Evolutionary conservation across 2,797 vertebrate species (phyloP).

Genomic region (Anomalospiza imberbis): DNA sequence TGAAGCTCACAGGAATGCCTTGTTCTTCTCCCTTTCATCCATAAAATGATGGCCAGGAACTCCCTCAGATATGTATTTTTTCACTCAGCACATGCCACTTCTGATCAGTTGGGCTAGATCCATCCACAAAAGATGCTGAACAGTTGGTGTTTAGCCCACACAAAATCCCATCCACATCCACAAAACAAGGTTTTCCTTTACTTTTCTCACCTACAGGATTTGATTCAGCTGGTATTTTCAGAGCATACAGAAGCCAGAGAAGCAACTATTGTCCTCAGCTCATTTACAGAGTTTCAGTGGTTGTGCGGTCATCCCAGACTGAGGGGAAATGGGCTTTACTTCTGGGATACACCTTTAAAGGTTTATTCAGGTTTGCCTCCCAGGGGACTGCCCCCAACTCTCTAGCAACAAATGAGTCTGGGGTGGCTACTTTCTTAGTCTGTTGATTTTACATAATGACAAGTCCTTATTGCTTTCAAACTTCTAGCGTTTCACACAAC

Average conservation of each 20-base stretch:
- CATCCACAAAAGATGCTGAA: constrained; percentile 8
- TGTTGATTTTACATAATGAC: neutral
- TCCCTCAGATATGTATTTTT: constrained; percentile 15
- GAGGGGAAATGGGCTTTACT: neutral
- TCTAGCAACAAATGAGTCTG: neutral
- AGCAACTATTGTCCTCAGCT: neutral
- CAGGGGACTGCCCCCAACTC: neutral
- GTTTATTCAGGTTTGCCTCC: neutral
- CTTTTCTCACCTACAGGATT: neutral
- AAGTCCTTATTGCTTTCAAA: neutral
- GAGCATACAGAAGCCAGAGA: neutral
- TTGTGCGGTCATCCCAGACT: neutral
- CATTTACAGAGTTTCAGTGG: neutral
- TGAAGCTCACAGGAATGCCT: neutral
- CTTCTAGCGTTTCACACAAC: neutral
- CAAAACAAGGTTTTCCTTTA: neutral
- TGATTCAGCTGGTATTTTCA: neutral
- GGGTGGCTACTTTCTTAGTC: neutral
- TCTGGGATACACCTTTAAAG: neutral
- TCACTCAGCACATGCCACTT: neutral
- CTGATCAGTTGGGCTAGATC: neutral
- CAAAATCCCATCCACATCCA: neutral
- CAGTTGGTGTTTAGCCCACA: constrained; percentile 31
- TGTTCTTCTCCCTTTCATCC: neutral
- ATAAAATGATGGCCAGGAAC: neutral